Evolutionary conservation across 2,797 vertebrate species (phyloP).

Genomic region (Thripadectes ignobilis): DNA sequence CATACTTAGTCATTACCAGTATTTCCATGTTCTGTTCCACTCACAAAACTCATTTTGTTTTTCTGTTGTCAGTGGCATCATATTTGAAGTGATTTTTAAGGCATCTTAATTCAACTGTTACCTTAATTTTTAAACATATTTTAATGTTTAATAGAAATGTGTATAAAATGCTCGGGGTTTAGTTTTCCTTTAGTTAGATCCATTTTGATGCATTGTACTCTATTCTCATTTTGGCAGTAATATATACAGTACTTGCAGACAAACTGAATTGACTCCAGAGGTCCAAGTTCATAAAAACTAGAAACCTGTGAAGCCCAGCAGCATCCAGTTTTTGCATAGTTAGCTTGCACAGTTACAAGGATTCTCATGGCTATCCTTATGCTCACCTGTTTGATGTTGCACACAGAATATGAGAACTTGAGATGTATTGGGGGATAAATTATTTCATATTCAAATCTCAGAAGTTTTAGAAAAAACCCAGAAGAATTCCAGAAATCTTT

Average conservation of each 20-base stretch:
- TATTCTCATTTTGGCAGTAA: neutral
- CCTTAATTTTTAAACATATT: neutral
- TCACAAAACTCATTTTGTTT: neutral
- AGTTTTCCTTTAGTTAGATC: neutral
- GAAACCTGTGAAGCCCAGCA: neutral
- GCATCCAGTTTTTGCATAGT: neutral
- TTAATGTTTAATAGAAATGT: neutral
- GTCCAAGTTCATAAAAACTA: neutral
- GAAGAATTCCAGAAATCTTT: neutral
- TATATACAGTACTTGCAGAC: neutral
- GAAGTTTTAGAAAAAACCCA: neutral
- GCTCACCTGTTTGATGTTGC: neutral
- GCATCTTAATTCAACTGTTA: neutral
- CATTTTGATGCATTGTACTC: neutral
- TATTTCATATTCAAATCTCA: neutral
- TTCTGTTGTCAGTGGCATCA: neutral
- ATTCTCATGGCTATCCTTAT: neutral
- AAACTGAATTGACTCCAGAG: neutral
- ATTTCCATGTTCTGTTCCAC: neutral
- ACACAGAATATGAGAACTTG: neutral
- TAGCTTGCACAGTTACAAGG: neutral
- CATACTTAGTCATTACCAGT: neutral
- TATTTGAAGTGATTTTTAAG: neutral
- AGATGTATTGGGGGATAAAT: neutral
- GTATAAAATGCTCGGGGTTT: neutral